Evolutionary conservation across 1,140 invertebrate species (phyloP).

Genomic region (Panagrolaimus sp.): DNA sequence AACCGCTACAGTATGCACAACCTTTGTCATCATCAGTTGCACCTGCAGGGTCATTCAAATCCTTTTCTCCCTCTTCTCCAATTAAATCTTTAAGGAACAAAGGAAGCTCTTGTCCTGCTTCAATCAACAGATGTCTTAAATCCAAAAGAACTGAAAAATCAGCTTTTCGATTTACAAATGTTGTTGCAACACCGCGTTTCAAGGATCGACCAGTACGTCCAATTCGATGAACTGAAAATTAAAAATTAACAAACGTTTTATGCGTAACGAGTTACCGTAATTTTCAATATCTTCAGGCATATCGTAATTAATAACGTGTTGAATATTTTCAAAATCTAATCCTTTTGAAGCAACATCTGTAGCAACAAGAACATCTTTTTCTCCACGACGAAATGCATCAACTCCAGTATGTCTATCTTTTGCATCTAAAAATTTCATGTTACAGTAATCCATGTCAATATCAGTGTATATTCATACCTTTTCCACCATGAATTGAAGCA

Average conservation of each 20-base stretch:
- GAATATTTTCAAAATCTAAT: conserved; percentile 90
- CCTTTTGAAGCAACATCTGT: conserved; percentile 98
- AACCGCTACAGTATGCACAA: conserved; percentile 94
- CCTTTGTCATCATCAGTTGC: conserved; percentile 66
- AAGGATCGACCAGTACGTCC: conserved; percentile 89
- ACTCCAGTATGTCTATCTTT: conserved; percentile 90
- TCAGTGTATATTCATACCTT: conserved; percentile 69
- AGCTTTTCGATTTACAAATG: conserved; percentile 84
- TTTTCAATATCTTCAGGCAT: conserved; percentile 99
- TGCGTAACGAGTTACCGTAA: conserved; percentile 74
- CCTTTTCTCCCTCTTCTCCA: conserved; percentile 82
- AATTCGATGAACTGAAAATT: conserved; percentile 77
- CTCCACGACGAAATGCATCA: conserved; percentile 80
- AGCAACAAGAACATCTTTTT: conserved; percentile 79
- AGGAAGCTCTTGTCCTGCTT: conserved; percentile 90
- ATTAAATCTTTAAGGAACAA: conserved; percentile 84
- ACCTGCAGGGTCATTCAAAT: conserved; percentile 70
- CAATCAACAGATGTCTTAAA: conserved; percentile 88
- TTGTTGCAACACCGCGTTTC: conserved; percentile 85
- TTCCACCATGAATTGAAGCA: conserved; percentile 95
- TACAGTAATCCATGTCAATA: conserved; percentile 58
- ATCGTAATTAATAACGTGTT: conserved; percentile 99
- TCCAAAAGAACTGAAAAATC: conserved; percentile 88
- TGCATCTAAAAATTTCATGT: conserved; percentile 79
- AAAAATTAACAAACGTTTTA: conserved; percentile 66